Base-by-base conservation (phyloP, 2,888 invertebrate genomes). In the Lycophotia porphyrea region DNA sequence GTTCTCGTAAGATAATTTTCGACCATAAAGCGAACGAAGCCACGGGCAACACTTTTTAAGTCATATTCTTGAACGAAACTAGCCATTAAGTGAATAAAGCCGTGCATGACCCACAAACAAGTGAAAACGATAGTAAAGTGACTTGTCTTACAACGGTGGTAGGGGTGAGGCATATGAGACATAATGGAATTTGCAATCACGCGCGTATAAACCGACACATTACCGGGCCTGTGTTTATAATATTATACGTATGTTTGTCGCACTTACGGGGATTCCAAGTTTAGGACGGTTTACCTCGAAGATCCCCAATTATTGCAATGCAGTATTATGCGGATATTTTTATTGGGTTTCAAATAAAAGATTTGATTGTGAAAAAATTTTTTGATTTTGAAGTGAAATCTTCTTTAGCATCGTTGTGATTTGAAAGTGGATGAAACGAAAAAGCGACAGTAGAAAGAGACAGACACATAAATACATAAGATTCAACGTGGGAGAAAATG, bases 171-270 rank as follows among this genome's bases (percentile, higher is more conserved):
- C 52, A 65, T 74, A 71, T 65, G 78, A 81, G 64, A 75, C 69
- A 76, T 87, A 82, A 86, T 85, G 86, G 78, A 87, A 87, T 87
- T 87, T 87, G 78, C 82, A 87, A 87, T 85, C 82, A 87, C 82
- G 74, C 64, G 58, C 67, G 72, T 47, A 79, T 78, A 80, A 84
- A 86, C 80, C 68, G 60, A 76, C 84, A 78, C 78, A 79, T 78
- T 80, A 82, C 61, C 67, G 63, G 49, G 69, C 42, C 58, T 21
- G 64, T 65, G 55, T 65, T 65, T 74, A 76, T 82, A 76, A 76
- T 66, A 84, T 81, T 68, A 76, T 34, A 81, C 58, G 70, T 64
- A 64, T 52, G 65, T 49, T 55, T 34, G 47, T 76, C 60, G 55
- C 36, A 52, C 42, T 63, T 72, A 65, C 24, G 34, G 52, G 39